Evolutionary conservation across 2,113 vertebrate genomes (phyloP), one percentile per base, ranked within the genome.

Genomic region (Nycticebus coucang): DNA sequence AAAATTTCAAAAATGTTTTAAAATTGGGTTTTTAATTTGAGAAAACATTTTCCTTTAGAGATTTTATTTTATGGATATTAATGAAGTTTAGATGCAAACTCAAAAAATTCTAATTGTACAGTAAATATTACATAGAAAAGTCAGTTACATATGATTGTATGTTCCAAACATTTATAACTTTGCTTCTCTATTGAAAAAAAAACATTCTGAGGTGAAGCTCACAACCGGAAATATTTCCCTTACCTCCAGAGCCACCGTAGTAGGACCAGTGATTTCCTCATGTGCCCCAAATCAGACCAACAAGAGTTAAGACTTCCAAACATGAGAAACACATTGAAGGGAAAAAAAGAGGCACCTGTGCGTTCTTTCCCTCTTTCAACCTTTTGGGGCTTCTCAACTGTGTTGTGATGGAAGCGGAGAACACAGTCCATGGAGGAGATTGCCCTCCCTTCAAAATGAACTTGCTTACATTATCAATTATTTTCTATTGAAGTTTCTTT

Each of bases 11-110:
- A 87, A 64, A 33, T 21, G 82, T 78, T 77, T 71, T 87, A 82
- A 77, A 77, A 72, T 79, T 72, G 24, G 9, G 3, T 37, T 72
- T 41, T 92, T 85, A 94, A 92, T 92, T 24, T 72, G n/a, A 93
- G 62, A 19, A 91, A 69, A 86, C 0, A 37, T 59, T 78, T 97
- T 96, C 28, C 69, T 72, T 82, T 18, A 72, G 13, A 64, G 35
- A n/a, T 37, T 87, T 62, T 89, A 74, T 80, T 50, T 37, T 37
- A 24, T 50, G 12, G 14, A n/a, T 77, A 59, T 55, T 77, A 85
- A 68, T 50, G 30, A 84, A 57, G n/a, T 82, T 68, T 60, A 72
- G 26, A 75, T 64, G 5, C 7, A n/a, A 87, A 93, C 17, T 90
- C 30, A 78, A 18, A 64, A 59, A 89, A 90, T 62, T 13, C 8